Conservation (phyloP, 2,797 vertebrate species). For the Cheirogaleus major region DNA sequence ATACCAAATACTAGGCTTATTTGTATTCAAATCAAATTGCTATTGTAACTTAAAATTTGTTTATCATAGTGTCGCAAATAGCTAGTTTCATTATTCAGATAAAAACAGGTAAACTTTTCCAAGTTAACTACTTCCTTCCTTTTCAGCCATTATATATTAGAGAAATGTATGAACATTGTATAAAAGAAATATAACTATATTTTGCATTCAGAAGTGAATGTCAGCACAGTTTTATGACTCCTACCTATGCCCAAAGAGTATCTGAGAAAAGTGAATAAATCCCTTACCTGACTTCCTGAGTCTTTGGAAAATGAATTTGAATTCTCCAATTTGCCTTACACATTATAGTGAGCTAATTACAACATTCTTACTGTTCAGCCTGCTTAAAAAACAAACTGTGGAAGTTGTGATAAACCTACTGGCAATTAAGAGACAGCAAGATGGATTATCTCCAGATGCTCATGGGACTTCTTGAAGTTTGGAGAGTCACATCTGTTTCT, state of each 20-base stretch:
- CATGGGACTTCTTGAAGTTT: slow-evolving; percentile 46
- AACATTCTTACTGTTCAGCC: slow-evolving; percentile 35
- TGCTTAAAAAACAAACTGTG: slow-evolving; percentile 66
- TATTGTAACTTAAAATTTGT: not conserved
- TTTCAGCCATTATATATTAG: not conserved
- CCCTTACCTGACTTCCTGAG: not conserved
- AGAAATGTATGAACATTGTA: not conserved
- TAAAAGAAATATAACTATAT: not conserved
- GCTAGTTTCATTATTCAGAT: slow-evolving; percentile 8
- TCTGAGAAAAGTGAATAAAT: slow-evolving; percentile 13
- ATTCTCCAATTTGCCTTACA: slow-evolving; percentile 37
- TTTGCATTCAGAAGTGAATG: not conserved
- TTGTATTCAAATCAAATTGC: slow-evolving; percentile 30
- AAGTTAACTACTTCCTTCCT: not conserved
- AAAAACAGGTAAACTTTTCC: not conserved
- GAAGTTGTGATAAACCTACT: slow-evolving; percentile 58
- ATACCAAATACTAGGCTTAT: not conserved
- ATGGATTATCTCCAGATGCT: slow-evolving; percentile 58
- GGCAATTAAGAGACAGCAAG: slow-evolving; percentile 58
- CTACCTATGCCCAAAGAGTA: not conserved
- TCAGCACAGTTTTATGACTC: not conserved
- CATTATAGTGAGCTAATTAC: slow-evolving; percentile 52
- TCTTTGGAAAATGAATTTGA: slow-evolving; percentile 48
- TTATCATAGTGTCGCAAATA: not conserved
- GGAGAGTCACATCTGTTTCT: slow-evolving; percentile 57